Evolutionary conservation across 2,113 vertebrate genomes (phyloP).

Genomic region (Natator depressus): DNA sequence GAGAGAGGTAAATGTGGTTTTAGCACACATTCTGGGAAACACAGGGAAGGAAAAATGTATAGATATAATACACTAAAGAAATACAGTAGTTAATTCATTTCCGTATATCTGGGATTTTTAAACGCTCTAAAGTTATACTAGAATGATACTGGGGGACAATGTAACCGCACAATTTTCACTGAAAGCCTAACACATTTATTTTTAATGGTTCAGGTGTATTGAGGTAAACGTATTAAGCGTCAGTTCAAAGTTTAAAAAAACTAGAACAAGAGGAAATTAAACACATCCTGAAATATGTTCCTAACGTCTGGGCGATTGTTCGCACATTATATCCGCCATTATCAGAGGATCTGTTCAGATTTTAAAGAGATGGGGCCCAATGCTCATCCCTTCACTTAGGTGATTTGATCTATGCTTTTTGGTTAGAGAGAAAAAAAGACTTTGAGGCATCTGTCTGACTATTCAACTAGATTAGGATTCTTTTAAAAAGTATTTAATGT

Average conservation of each 20-base stretch:
- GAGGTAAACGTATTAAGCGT: not conserved
- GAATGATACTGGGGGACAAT: not conserved
- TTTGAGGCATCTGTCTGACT: not conserved
- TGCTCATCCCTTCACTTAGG: not conserved
- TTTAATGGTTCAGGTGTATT: not conserved
- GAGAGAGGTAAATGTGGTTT: not conserved
- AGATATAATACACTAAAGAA: not conserved
- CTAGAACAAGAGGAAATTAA: not conserved
- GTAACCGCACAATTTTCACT: not conserved
- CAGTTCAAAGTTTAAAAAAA: not conserved
- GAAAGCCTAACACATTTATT: not conserved
- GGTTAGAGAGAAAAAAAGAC: not conserved
- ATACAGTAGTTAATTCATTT: not conserved
- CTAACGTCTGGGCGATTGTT: not conserved
- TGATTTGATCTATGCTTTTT: not conserved
- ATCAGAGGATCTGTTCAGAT: not conserved
- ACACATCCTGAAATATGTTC: not conserved
- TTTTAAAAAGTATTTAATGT: not conserved
- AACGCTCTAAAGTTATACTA: not conserved
- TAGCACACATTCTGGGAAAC: not conserved
- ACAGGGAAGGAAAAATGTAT: not conserved
- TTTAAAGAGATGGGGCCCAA: not conserved
- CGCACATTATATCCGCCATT: not conserved
- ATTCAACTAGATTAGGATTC: not conserved
- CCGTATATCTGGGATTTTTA: not conserved